Evolutionary conservation across 2,113 vertebrate genomes (phyloP).

Genomic region (Gymnorhina tibicen): DNA sequence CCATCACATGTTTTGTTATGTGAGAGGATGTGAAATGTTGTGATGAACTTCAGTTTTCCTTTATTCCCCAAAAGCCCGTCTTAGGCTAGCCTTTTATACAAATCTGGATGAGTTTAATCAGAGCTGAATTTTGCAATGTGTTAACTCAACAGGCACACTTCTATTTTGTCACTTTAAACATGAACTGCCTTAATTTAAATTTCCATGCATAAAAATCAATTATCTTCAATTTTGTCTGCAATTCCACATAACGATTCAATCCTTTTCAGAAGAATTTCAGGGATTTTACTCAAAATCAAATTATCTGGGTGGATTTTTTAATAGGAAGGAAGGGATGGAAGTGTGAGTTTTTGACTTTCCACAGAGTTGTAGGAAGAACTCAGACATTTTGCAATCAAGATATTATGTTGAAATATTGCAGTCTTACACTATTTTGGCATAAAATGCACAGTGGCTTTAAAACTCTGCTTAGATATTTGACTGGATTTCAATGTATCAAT

Average conservation of each 20-base stretch:
- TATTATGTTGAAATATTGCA: background rate
- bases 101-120: background rate
- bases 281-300: background rate
- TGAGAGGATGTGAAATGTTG: background rate
- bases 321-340: background rate
- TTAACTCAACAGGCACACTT: background rate
- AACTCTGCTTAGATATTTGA: background rate
- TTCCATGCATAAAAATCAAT: background rate
- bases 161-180: background rate
- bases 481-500: background rate
- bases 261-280: background rate
- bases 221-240: background rate
- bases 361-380: background rate
- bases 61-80: rapidly evolving
- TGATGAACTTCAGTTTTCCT: background rate
- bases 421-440: background rate
- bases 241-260: background rate
- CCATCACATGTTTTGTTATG: background rate
- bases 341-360: background rate
- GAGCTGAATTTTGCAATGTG: background rate
- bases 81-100: background rate
- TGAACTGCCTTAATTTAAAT: background rate
- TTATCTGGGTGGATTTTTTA: background rate
- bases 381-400: background rate
- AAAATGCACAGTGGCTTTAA: background rate